Percentiles rank a stretch among this genome's conserved stretches.
Evolutionary conservation across 2,113 vertebrate genomes (phyloP).

Genomic region (Tragelaphus scriptus): DNA sequence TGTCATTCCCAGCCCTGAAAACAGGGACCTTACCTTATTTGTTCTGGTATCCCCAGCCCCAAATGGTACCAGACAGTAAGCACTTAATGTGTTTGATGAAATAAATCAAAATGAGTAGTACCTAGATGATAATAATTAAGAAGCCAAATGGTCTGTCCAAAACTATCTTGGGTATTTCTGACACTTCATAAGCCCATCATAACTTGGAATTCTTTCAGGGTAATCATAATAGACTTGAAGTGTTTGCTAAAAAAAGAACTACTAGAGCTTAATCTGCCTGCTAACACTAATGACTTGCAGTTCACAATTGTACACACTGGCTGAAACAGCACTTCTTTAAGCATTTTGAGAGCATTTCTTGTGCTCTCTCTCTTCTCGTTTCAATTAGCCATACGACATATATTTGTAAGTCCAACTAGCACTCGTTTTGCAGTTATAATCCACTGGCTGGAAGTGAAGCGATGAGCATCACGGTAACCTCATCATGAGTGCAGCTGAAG

Average conservation of each 20-base stretch:
- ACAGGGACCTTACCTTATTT: neutral
- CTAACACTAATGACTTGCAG: neutral
- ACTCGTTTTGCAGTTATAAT: neutral
- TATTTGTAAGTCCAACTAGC: neutral
- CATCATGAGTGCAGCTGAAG: neutral
- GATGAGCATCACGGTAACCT: neutral
- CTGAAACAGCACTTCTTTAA: neutral
- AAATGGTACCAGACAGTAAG: neutral
- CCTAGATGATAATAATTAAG: neutral
- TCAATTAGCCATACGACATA: neutral
- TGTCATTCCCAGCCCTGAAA: neutral
- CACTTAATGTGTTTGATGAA: neutral
- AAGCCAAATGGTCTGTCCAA: neutral
- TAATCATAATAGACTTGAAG: neutral
- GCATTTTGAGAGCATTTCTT: neutral
- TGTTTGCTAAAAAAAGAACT: neutral
- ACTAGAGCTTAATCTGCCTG: neutral
- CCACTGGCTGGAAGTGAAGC: neutral
- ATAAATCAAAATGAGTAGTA: conserved; percentile 11
- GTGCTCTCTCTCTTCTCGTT: neutral
- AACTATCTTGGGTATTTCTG: neutral
- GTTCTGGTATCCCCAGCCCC: neutral
- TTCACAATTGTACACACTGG: neutral
- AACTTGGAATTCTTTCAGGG: neutral
- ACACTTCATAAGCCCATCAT: neutral